phyloP scores from a whole-genome alignment of 2,113 vertebrate species.

The Myrmecobius fasciatus region DNA sequence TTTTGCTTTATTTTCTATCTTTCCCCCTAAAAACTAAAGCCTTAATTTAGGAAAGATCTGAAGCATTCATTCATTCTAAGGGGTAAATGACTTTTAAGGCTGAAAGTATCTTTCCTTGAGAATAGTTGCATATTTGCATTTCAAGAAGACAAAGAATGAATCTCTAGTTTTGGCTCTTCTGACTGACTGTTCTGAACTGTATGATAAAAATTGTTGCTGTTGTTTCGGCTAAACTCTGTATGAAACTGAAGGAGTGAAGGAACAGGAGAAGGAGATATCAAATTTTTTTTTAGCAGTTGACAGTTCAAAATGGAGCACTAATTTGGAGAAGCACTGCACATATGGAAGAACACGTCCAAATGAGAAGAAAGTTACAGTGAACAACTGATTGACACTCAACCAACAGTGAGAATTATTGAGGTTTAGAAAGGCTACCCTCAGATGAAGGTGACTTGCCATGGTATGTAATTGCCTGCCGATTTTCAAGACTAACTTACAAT shows the following conservation, averaged over 20 bases:
- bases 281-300: slow-evolving; percentile 15
- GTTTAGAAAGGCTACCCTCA: slow-evolving; percentile 47
- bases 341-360: slow-evolving; percentile 53
- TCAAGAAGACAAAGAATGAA: not conserved
- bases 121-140: not conserved
- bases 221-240: not conserved
- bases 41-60: slow-evolving; percentile 17
- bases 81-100: not conserved
- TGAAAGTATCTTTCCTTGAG: slow-evolving; percentile 28
- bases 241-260: slow-evolving; percentile 40
- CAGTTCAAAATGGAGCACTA: slow-evolving; percentile 40
- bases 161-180: not conserved
- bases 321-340: slow-evolving; percentile 50
- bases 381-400: slow-evolving; percentile 57
- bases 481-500: slow-evolving; percentile 6
- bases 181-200: not conserved
- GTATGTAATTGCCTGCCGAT: not conserved
- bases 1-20: not conserved
- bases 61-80: not conserved
- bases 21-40: not conserved
- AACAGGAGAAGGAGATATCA: not conserved
- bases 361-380: slow-evolving; percentile 46
- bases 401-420: slow-evolving; percentile 53
- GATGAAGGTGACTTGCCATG: slow-evolving; percentile 42
- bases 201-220: not conserved